These are phyloP conservation scores for Raja brachyura DNA, from an alignment of 2,113 vertebrate genomes.

Conservation along the genomic window DNA sequence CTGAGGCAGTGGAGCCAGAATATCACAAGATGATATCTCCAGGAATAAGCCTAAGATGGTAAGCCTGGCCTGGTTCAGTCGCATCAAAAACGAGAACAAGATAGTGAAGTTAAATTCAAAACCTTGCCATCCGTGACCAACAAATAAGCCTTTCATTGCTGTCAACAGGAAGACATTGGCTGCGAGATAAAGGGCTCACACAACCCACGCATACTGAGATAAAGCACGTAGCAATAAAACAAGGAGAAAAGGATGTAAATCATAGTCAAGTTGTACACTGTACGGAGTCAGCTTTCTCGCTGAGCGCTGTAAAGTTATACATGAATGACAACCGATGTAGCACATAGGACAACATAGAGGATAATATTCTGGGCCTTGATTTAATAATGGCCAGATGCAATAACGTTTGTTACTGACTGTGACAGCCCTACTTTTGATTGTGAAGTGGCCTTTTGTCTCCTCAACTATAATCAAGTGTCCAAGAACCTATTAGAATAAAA, in stretches of 20 bases:
- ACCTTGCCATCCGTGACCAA: too few relatives aligned
- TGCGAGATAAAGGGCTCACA: not conserved
- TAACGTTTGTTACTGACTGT: not conserved
- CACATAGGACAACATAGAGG: not conserved
- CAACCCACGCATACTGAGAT: not conserved
- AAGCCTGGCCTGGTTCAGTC: too few relatives aligned
- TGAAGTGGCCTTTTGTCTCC: not conserved
- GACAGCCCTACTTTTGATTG: not conserved
- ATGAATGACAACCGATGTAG: not conserved
- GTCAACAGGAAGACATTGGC: not conserved
- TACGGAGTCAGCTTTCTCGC: not conserved
- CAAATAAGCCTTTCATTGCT: not conserved
- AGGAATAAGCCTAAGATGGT: too few relatives aligned
- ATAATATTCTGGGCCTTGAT: not conserved
- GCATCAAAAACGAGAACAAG: not conserved
- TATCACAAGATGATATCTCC: too few relatives aligned
- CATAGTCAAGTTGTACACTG: not conserved
- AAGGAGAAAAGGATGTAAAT: not conserved
- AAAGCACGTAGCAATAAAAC: not conserved
- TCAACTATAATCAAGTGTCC: not conserved
- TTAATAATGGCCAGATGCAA: not conserved
- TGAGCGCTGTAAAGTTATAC: not conserved
- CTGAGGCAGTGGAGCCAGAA: too few relatives aligned
- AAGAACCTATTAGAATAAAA: not conserved
- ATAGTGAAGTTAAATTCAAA: not conserved